Evolutionary conservation across 1,140 invertebrate species (phyloP).

Genomic region (Antheraea mylitta): DNA sequence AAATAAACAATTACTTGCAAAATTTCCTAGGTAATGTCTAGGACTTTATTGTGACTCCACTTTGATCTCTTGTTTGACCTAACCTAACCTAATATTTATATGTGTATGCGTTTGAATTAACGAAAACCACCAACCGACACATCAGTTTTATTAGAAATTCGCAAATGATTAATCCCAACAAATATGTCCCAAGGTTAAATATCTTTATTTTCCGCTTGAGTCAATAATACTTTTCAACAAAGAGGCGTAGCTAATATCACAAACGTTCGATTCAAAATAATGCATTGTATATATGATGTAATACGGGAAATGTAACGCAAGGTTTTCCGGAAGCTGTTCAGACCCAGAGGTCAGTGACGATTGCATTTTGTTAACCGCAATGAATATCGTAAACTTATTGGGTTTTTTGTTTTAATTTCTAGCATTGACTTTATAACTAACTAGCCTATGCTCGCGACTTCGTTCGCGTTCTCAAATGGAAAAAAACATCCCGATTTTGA

Average conservation of each 20-base stretch:
- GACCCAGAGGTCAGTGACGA: slow-evolving; percentile 52
- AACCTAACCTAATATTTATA: too few species aligned
- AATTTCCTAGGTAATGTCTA: too few species aligned
- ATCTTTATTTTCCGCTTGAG: not conserved
- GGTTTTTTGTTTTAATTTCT: not conserved
- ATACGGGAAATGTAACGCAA: slow-evolving; percentile 66
- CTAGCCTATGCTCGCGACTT: too few species aligned
- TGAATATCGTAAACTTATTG: not conserved
- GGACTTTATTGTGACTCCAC: too few species aligned
- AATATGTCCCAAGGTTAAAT: not conserved
- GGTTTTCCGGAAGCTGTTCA: slow-evolving; percentile 66
- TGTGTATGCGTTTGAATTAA: too few species aligned
- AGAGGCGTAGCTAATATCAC: slow-evolving; percentile 44
- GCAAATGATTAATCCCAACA: not conserved
- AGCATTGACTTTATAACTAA: too few species aligned
- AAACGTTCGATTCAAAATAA: slow-evolving; percentile 38
- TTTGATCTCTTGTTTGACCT: too few species aligned
- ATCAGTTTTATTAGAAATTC: not conserved
- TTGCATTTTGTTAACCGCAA: slow-evolving; percentile 6
- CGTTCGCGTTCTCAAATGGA: too few species aligned
- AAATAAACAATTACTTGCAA: too few species aligned
- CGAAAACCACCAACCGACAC: not conserved
- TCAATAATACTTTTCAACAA: slow-evolving; percentile 30
- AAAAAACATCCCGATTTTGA: too few species aligned
- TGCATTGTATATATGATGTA: slow-evolving; percentile 67